A percentile compares a stretch with the other conserved stretches of the same genome.
These are phyloP conservation scores for Calameuta idolon DNA, from an alignment of 2,888 invertebrate genomes.

Conservation along the genomic window DNA sequence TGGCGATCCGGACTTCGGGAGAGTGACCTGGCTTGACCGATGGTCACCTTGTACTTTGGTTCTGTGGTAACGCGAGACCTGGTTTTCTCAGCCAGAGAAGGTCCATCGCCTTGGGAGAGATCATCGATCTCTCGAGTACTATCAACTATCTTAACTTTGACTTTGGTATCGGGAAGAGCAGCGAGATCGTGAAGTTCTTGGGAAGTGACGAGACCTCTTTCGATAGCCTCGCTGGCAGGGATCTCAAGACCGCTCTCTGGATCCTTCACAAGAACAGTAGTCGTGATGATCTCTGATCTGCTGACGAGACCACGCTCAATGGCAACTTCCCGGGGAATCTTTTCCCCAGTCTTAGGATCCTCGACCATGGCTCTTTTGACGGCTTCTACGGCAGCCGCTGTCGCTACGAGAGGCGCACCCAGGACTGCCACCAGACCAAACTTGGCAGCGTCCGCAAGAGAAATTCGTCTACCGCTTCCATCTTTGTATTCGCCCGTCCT, in stretches of 20 bases:
- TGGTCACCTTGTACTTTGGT: slow-evolving; percentile 77
- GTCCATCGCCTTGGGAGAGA: slow-evolving; percentile 42
- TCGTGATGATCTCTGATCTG: slow-evolving; percentile 32
- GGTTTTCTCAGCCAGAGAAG: slow-evolving; percentile 72
- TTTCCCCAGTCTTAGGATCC: slow-evolving; percentile 85
- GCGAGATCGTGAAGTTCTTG: slow-evolving; percentile 64
- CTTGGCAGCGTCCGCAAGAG: slow-evolving; percentile 80
- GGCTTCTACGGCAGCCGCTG: slow-evolving; percentile 77
- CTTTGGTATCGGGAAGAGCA: slow-evolving; percentile 25
- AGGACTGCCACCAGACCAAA: slow-evolving; percentile 81
- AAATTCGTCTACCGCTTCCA: slow-evolving; percentile 75
- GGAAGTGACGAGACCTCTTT: slow-evolving; percentile 71
- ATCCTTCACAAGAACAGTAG: slow-evolving; percentile 55
- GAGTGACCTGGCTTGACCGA: slow-evolving; percentile 72
- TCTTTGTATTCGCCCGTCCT: slow-evolving; percentile 78
- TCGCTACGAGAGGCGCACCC: slow-evolving; percentile 81
- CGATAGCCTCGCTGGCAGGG: slow-evolving; percentile 73
- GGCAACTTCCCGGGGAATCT: slow-evolving; percentile 84
- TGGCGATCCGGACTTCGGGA: slow-evolving; percentile 73
- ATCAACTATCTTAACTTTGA: slow-evolving; percentile 22
- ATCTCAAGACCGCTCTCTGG: slow-evolving; percentile 69
- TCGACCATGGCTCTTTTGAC: slow-evolving; percentile 74
- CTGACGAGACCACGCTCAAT: slow-evolving; percentile 79
- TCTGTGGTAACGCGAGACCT: slow-evolving; percentile 72
- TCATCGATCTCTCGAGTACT: slow-evolving; percentile 9